A percentile compares a stretch with the other conserved stretches of the same genome.
phyloP scores from a whole-genome alignment of 2,888 invertebrate genomes.

The Luperina testacea region DNA sequence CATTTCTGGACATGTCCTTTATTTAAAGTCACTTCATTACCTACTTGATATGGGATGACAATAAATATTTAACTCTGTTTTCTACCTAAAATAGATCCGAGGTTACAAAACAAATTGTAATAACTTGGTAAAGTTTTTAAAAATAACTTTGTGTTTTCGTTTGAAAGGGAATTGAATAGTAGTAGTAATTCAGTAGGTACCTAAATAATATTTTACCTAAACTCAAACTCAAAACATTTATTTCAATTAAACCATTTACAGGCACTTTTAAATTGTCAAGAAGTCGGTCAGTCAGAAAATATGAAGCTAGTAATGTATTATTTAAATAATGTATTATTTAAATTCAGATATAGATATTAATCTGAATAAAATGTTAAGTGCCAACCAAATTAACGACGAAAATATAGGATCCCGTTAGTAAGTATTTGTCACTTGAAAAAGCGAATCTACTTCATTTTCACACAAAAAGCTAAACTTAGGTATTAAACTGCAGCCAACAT shows the following conservation, averaged over 20 bases:
- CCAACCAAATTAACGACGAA: conserved; percentile 31
- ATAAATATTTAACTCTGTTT: background rate
- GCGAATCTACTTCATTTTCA: conserved; percentile 12
- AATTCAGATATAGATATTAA: conserved; percentile 37
- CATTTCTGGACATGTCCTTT: no score
- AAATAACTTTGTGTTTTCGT: background rate
- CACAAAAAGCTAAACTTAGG: background rate
- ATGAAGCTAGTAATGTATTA: no score
- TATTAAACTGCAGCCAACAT: background rate
- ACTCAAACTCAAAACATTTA: no score
- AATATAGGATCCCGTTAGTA: conserved; percentile 1
- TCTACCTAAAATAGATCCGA: background rate
- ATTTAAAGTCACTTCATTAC: background rate
- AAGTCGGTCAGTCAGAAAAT: no score
- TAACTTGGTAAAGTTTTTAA: background rate
- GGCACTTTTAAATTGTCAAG: no score
- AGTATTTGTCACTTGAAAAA: conserved; percentile 14
- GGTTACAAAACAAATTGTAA: background rate
- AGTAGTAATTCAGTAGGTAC: background rate
- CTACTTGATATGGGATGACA: background rate
- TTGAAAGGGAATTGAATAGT: conserved; percentile 8
- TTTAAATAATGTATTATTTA: conserved; percentile 22
- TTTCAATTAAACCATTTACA: no score
- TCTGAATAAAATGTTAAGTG: conserved; percentile 31
- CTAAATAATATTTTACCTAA: conserved; percentile 2